phyloP scores from a whole-genome alignment of 2,113 vertebrate species.

The Caloenas nicobarica region DNA sequence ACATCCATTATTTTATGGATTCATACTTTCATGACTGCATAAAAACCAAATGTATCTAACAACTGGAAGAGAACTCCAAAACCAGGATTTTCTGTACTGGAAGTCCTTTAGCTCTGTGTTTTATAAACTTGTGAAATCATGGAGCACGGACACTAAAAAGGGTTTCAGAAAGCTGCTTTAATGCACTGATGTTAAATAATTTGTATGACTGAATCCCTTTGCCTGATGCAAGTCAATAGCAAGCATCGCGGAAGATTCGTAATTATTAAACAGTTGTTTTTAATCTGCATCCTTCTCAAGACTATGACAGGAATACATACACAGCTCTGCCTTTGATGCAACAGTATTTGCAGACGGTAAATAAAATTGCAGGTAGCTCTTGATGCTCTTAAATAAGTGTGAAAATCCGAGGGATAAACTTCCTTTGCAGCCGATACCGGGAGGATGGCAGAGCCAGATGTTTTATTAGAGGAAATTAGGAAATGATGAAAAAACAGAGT shows the following conservation, averaged over 20 bases:
- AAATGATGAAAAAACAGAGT: background rate
- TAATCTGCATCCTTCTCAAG: background rate
- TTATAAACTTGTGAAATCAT: background rate
- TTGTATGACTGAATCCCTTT: background rate
- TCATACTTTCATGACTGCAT: background rate
- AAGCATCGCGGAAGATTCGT: background rate
- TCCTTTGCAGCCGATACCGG: background rate
- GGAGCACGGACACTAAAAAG: background rate
- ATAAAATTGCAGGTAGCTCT: background rate
- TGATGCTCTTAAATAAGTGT: background rate
- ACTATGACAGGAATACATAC: background rate
- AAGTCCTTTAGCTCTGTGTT: background rate
- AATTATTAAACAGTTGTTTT: background rate
- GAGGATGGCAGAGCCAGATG: background rate
- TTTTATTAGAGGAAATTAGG: background rate
- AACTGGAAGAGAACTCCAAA: background rate
- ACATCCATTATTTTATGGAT: background rate
- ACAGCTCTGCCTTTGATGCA: background rate
- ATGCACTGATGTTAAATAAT: background rate
- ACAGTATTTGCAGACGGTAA: background rate
- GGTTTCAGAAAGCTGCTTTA: background rate
- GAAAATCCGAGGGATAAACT: background rate
- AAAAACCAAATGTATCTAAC: background rate
- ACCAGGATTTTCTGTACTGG: background rate
- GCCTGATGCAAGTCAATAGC: background rate